These are phyloP conservation scores for Cyanoliseus patagonus DNA, from an alignment of 2,113 vertebrate species.

Conservation along the genomic window DNA sequence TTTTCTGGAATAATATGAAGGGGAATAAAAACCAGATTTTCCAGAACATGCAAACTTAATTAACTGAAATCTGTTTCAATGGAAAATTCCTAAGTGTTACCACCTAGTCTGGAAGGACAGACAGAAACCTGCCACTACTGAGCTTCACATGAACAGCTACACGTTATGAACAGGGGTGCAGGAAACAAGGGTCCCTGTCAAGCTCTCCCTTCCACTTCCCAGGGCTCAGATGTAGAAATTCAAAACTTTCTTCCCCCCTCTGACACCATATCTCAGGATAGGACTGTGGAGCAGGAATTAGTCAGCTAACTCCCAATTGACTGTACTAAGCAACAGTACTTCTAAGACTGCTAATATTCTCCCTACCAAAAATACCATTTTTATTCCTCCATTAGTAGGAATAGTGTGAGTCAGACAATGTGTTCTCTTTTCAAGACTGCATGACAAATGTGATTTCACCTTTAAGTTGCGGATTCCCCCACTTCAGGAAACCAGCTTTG, in stretches of 20 bases:
- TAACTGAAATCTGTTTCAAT: background rate
- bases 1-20: background rate
- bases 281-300: background rate
- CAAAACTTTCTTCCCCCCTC: background rate
- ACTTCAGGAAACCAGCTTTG: background rate
- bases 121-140: background rate
- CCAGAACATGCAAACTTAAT: background rate
- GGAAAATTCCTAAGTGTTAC: background rate
- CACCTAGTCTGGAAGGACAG: background rate
- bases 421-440: background rate
- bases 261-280: background rate
- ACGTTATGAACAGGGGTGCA: background rate
- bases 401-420: background rate
- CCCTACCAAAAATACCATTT: background rate
- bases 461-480: background rate
- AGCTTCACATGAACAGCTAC: background rate
- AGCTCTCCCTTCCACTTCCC: background rate
- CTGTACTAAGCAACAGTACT: background rate
- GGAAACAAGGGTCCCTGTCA: background rate
- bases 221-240: background rate
- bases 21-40: constrained; percentile 2
- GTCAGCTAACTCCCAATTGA: background rate
- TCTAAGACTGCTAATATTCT: background rate
- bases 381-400: background rate
- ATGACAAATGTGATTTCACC: background rate